Base-by-base conservation (phyloP, 2,888 invertebrate genomes). In the Tetrapedia diversipes region DNA sequence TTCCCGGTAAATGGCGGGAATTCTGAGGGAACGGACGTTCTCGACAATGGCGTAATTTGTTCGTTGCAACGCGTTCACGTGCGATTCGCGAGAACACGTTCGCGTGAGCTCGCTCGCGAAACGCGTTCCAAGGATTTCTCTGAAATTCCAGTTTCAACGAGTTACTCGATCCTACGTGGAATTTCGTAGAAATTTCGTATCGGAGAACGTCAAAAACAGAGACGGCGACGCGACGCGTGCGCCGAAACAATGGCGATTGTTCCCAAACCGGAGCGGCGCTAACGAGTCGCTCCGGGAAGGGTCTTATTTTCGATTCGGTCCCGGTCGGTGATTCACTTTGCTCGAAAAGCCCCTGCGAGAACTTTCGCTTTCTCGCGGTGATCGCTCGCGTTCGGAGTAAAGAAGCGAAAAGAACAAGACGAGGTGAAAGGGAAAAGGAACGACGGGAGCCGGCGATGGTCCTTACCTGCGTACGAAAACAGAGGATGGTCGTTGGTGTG, bases 401-500 rank as follows among this genome's bases (percentile, higher is more conserved):
- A 54, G 8, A 4, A 14, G 43, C 41, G 61, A 67, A 10, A 22
- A 61, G 24, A 14, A 51, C 11, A 8, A 24, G 22, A 54, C 51
- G 16, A 37, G 63, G 66, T 71, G 73, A 77, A 82, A 82, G 77
- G 71, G 51, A 64, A 81, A 45, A 65, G 53, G 45, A 47, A 45
- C 45, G 4, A 16, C 39, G 27, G 53, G 37, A 11, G 19, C 2
- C 14, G 6, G 4, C 2, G 0, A 10, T 27, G 4, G 24, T 27
- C 34, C 85, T 95, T 90, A 97, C 97, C 95, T 86, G 96, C 94
- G 90, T 97, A 97, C 19, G 97, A 96, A 89, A 97, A 95, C 65
- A 97, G 90, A 0, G 96, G 96, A 92, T 97, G 97, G 89, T 97
- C 96, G 73, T 95, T 95, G 29, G 95, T 94, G 89, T 97, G 97